phyloP scores from a whole-genome alignment of 1,140 invertebrate genomes.

The Oncopodura yosiiana region DNA sequence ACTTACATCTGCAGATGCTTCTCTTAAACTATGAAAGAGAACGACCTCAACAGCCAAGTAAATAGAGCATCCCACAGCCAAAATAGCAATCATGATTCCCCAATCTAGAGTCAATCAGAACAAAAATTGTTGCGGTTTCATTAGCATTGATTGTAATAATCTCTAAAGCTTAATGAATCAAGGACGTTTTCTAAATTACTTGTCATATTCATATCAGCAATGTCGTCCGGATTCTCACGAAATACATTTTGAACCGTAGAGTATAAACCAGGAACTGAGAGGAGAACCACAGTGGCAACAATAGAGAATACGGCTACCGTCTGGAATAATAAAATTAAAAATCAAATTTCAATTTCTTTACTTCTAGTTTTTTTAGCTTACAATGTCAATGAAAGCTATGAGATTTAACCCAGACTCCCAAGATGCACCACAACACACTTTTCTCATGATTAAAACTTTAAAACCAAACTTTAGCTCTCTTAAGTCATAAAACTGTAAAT shows the following conservation, averaged over 20 bases:
- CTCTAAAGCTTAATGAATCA: neutral
- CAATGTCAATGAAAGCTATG: conserved; percentile 26
- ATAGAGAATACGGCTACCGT: conserved; percentile 16
- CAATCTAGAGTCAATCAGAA: conserved; percentile 7
- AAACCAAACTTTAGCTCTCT: no score
- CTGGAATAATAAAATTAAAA: neutral
- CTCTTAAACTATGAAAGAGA: conserved; percentile 12
- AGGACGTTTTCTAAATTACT: neutral
- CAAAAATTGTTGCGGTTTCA: neutral
- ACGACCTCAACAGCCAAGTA: conserved; percentile 24
- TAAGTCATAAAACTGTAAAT: no score
- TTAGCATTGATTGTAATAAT: neutral
- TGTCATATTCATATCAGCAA: conserved; percentile 3
- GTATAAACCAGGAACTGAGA: conserved; percentile 18
- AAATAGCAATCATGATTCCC: conserved; percentile 17
- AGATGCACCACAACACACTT: conserved; percentile 5
- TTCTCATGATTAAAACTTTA: conserved; percentile 7
- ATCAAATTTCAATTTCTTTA: neutral
- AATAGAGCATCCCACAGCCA: conserved; percentile 15
- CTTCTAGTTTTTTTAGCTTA: conserved; percentile 7
- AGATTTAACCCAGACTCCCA: conserved; percentile 18
- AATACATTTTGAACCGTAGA: conserved; percentile 20
- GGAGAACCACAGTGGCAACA: conserved; percentile 1
- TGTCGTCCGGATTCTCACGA: conserved; percentile 7
- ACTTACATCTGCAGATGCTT: conserved; percentile 20